A percentile compares a stretch with the other conserved stretches of the same genome.
Evolutionary conservation across 2,113 vertebrate genomes (phyloP).

Genomic region (Nibea albiflora): DNA sequence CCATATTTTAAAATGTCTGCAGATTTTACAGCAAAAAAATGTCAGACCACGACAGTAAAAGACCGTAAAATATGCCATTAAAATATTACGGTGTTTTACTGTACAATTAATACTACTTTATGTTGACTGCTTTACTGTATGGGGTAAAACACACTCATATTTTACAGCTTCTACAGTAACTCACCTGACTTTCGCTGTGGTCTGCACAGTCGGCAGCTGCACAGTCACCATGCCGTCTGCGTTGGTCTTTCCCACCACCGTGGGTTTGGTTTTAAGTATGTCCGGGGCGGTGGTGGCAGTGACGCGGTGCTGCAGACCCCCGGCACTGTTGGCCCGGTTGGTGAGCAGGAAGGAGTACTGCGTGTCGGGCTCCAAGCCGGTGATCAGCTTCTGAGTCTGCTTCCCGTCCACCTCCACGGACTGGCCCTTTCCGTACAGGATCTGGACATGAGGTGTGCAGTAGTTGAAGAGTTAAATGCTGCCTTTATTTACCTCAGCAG

Average conservation of each 20-base stretch:
- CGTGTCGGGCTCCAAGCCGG: conserved; percentile 93
- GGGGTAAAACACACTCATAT: too few relatives aligned
- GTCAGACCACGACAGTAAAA: too few relatives aligned
- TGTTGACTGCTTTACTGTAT: too few relatives aligned
- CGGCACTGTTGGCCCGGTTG: conserved; percentile 95
- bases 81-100: too few relatives aligned
- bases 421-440: conserved; percentile 95
- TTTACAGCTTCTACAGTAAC: too few relatives aligned
- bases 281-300: conserved; percentile 94
- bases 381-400: conserved; percentile 93
- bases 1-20: too few relatives aligned
- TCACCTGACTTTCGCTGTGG: conserved; percentile 93
- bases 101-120: too few relatives aligned
- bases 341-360: conserved; percentile 96
- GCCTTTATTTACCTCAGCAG: background rate
- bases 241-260: conserved; percentile 94
- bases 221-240: conserved; percentile 96
- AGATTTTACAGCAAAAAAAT: too few relatives aligned
- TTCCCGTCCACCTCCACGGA: conserved; percentile 95
- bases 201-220: conserved; percentile 92
- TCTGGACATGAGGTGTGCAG: conserved; percentile 78
- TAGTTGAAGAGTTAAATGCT: background rate
- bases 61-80: too few relatives aligned
- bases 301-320: conserved; percentile 95
- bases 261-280: conserved; percentile 92